Conservation (phyloP, 2,888 invertebrate species). For the Tetheella fluctuosa region DNA sequence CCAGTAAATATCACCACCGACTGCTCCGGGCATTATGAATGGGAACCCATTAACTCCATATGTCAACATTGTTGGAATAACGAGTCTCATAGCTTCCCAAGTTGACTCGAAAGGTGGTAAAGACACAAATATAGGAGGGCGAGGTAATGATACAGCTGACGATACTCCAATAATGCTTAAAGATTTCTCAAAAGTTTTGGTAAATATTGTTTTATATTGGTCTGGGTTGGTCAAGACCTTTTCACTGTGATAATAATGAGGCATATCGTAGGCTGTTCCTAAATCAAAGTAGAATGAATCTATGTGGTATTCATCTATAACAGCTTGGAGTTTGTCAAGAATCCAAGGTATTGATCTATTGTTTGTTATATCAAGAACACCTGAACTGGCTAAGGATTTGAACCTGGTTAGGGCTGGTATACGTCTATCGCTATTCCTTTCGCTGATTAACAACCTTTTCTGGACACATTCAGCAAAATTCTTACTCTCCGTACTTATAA, state of each 20-base stretch:
- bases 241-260: conserved; percentile 92
- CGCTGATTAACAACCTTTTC: conserved; percentile 90
- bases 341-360: conserved; percentile 92
- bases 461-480: conserved; percentile 92
- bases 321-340: conserved; percentile 87
- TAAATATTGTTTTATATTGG: conserved; percentile 90
- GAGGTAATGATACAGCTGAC: conserved; percentile 91
- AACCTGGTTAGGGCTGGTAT: conserved; percentile 94
- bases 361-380: conserved; percentile 94
- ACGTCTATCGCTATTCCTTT: conserved; percentile 89
- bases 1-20: conserved; percentile 93
- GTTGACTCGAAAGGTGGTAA: conserved; percentile 93
- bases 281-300: conserved; percentile 93
- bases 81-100: conserved; percentile 92
- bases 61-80: conserved; percentile 94
- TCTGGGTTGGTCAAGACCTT: conserved; percentile 91
- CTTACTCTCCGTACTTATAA: conserved; percentile 92
- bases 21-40: conserved; percentile 96
- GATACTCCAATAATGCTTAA: conserved; percentile 91
- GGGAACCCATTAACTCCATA: conserved; percentile 97
- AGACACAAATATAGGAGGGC: conserved; percentile 93
- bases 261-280: conserved; percentile 93
- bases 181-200: conserved; percentile 85
- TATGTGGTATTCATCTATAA: conserved; percentile 90
- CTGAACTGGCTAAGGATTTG: conserved; percentile 91